Base-by-base conservation (phyloP, 2,113 vertebrate genomes). In the Nicator chloris region DNA sequence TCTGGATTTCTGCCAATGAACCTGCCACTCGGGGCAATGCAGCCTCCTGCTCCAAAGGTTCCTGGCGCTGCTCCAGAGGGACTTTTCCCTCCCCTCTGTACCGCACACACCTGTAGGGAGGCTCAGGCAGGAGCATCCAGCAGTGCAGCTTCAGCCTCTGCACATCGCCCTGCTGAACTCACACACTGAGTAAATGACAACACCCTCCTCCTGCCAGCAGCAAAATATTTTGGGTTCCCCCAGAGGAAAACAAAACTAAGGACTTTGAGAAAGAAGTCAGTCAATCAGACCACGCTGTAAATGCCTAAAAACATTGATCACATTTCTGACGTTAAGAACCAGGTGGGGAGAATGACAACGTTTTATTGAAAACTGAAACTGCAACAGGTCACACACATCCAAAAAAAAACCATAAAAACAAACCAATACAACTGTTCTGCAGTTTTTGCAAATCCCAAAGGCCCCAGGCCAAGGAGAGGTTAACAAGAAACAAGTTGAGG, bases 401-500 rank as follows among this genome's bases (percentile, higher is more conserved):
- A 31, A 47, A 49, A 27, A 6, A 10, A 30, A 60, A 22, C n/a
- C n/a, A 11, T 24, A 7, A 7, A 51, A 42, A 51, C 11, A 16
- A 47, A 37, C 35, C 8, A 76, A 60, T 26, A 37, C 35, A 75
- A 65, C 11, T 11, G 28, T n/a, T 81, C 13, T 45, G 60, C 47
- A 31, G 30, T 9, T 47, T 49, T 27, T 23, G 12, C 35, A 76
- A 69, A 35, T 24, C 28, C 40, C 50, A 15, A 79, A 60, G 44
- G 73, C 94, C 56, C 9, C 45, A 30, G 44, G 89, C 83, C 78
- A 90, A 80, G 59, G 87, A 73, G 71, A 85, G 18, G 37, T 53
- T 70, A 81, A 77, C 64, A 31, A 90, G 75, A 49, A 88, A 83
- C 96, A 93, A 93, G 94, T 5, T 42, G 22, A 53, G 92, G 57